phyloP scores from a whole-genome alignment of 2,797 vertebrate genomes.

The Bovichtus diacanthus region DNA sequence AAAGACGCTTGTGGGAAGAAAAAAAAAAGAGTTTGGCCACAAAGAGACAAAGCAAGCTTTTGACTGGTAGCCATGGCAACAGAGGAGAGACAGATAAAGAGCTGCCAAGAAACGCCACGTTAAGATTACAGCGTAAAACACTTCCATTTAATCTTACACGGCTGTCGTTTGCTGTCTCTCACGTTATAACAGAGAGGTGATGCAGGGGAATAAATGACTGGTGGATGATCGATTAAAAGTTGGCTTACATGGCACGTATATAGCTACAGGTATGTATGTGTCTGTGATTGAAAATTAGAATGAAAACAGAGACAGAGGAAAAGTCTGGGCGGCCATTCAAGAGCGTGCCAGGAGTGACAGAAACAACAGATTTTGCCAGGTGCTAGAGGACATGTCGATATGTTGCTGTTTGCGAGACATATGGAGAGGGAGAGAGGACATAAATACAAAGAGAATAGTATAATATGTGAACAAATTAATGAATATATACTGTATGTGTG shows the following conservation, averaged over 20 bases:
- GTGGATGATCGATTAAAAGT: slow-evolving; percentile 39
- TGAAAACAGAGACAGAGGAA: slow-evolving; percentile 6
- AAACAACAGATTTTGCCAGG: slow-evolving; percentile 30
- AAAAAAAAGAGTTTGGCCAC: slow-evolving; percentile 62
- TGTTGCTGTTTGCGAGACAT: slow-evolving; percentile 15
- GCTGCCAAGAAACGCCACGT: slow-evolving; percentile 74
- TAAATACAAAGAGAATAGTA: background rate
- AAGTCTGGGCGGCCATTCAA: slow-evolving; percentile 31
- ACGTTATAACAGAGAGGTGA: slow-evolving; percentile 30
- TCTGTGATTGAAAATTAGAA: slow-evolving; percentile 24
- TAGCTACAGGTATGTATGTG: slow-evolving; percentile 36
- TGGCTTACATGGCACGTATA: slow-evolving; percentile 35
- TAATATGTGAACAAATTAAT: background rate
- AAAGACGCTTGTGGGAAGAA: slow-evolving; percentile 48
- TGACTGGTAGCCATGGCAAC: slow-evolving; percentile 83
- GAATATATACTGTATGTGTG: background rate
- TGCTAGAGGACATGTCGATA: slow-evolving; percentile 43
- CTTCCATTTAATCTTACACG: slow-evolving; percentile 65
- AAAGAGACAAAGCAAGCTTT: slow-evolving; percentile 83
- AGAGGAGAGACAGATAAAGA: slow-evolving; percentile 76
- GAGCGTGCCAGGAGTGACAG: slow-evolving; percentile 38
- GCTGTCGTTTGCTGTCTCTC: slow-evolving; percentile 39
- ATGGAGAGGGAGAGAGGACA: background rate
- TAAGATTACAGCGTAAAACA: slow-evolving; percentile 73
- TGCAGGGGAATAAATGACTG: slow-evolving; percentile 28